Percentiles rank a stretch among this genome's conserved stretches.
These are phyloP conservation scores for Spheniscus mendiculus DNA, from an alignment of 2,113 vertebrate species.

Conservation along the genomic window DNA sequence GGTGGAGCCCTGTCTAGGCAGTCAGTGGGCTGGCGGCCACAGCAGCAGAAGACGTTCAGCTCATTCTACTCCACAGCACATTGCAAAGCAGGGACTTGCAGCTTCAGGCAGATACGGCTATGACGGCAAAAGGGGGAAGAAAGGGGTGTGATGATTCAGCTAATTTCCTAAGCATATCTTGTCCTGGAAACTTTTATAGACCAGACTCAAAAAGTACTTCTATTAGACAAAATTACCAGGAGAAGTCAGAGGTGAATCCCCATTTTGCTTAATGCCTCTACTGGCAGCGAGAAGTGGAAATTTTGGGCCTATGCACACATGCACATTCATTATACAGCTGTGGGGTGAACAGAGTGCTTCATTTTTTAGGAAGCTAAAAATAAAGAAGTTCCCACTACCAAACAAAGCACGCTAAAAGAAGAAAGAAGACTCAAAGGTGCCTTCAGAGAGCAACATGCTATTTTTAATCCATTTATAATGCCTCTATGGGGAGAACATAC, in stretches of 20 bases:
- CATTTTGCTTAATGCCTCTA: not conserved
- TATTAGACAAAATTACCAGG: not conserved
- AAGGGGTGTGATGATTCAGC: not conserved
- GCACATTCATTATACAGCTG: not conserved
- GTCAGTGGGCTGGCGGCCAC: not conserved
- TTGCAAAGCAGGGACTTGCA: not conserved
- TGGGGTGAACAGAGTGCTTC: not conserved
- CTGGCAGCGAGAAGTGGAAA: not conserved
- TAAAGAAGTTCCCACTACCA: not conserved
- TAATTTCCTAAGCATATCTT: not conserved
- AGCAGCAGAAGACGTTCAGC: not conserved
- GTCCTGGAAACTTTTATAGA: not conserved
- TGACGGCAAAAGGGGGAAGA: not conserved
- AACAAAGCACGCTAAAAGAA: not conserved
- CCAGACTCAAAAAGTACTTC: not conserved
- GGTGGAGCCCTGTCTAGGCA: not conserved
- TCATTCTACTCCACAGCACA: not conserved
- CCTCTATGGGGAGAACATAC: not conserved
- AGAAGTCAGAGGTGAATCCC: not conserved
- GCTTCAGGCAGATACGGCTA: not conserved
- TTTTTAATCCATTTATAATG: not conserved
- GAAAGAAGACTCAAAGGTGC: not conserved
- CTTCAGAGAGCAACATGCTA: not conserved
- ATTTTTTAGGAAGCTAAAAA: not conserved
- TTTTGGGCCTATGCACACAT: not conserved